These are phyloP conservation scores for Drosophila silvestris DNA, from an alignment of 2,888 invertebrate species.

Conservation along the genomic window DNA sequence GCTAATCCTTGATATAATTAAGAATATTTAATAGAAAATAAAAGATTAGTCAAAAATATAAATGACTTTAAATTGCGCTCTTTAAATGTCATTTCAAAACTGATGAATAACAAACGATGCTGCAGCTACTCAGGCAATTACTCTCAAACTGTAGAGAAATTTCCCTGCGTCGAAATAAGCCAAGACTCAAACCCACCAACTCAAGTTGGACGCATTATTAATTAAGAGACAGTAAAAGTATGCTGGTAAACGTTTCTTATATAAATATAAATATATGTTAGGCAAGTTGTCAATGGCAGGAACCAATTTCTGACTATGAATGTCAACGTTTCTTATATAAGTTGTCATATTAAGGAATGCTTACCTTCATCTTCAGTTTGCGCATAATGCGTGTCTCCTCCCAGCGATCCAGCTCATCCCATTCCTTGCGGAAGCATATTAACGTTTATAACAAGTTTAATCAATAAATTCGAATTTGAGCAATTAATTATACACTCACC, in stretches of 20 bases:
- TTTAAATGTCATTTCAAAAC: background rate
- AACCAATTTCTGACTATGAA: background rate
- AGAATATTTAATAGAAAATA: background rate
- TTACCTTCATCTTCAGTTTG: constrained; percentile 84
- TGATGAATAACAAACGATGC: too few relatives aligned
- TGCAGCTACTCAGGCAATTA: background rate
- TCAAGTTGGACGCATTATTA: background rate
- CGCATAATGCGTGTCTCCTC: constrained; percentile 85
- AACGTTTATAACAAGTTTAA: background rate
- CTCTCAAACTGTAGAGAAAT: background rate
- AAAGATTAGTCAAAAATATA: background rate
- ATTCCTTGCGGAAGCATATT: constrained; percentile 82
- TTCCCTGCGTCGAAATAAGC: constrained; percentile 8
- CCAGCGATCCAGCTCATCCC: constrained; percentile 87
- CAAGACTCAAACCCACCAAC: constrained; percentile 16
- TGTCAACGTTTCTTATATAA: constrained; percentile 11
- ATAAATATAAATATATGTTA: background rate
- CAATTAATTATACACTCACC: constrained; percentile 61
- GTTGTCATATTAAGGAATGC: constrained; percentile 33
- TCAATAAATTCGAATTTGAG: background rate
- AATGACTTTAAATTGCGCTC: background rate
- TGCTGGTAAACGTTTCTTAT: background rate
- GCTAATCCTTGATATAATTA: background rate
- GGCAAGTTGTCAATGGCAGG: constrained; percentile 10
- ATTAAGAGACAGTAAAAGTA: constrained; percentile 9